Evolutionary conservation across 2,797 vertebrate genomes (phyloP).

Genomic region (Tokudaia muenninki): DNA sequence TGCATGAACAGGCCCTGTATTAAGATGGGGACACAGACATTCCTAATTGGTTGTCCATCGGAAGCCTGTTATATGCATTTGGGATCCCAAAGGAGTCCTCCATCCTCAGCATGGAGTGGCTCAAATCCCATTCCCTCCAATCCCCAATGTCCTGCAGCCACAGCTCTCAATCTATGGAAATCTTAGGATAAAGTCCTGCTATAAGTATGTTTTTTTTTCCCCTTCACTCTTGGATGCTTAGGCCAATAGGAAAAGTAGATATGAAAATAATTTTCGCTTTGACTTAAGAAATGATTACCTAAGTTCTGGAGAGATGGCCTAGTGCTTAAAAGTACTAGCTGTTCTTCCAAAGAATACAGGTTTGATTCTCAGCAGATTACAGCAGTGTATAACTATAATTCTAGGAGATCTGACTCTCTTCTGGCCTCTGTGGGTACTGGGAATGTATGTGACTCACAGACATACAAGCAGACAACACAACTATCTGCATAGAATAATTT

Average conservation of each 20-base stretch:
- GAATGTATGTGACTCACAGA: neutral
- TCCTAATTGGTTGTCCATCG: neutral
- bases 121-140: neutral
- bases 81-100: neutral
- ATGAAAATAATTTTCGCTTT: slow-evolving; percentile 26
- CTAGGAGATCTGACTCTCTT: neutral
- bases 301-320: neutral
- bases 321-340: neutral
- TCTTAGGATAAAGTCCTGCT: neutral
- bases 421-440: neutral
- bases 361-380: neutral
- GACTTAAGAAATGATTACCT: slow-evolving; percentile 19
- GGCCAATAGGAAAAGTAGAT: neutral
- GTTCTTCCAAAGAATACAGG: neutral
- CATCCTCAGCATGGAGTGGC: too few relatives aligned
- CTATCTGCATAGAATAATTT: neutral
- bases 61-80: neutral
- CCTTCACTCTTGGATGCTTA: neutral
- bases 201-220: neutral
- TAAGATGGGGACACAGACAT: neutral
- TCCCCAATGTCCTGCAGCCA: neutral
- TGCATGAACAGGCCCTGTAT: neutral
- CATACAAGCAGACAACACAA: neutral
- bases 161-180: rapidly evolving
- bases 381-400: neutral